Base-by-base conservation (phyloP, 2,888 invertebrate species). In the Bombylius discolor region DNA sequence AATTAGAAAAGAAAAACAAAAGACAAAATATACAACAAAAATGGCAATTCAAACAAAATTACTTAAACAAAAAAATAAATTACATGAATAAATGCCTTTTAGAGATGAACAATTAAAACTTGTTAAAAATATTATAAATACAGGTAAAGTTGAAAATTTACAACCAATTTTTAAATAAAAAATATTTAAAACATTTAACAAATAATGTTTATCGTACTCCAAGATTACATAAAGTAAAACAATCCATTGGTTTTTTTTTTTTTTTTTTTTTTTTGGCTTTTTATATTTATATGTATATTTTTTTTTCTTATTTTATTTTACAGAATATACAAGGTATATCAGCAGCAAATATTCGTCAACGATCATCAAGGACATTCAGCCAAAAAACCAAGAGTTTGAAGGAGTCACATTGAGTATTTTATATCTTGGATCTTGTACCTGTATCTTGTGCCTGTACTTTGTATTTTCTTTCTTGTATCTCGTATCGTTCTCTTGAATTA, bases 11-110 rank as follows among this genome's bases (percentile, higher is more conserved):
- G 83, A 83, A 63, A 81, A 82, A 58, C 81, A 80, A 59, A 84
- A 83, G 66, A 77, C 81, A 49, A 83, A 82, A 68, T 79, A 78
- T 61, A 78, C 78, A 59, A 74, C 80, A 11, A 81, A 81, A 65
- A 79, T 88, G 34, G 86, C 83, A 1, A 79, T 80, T 1, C 86
- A 88, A 68, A 84, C 84, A 58, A 82, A 81, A 66, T 66, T 83
- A 55, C 75, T 79, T 12, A 76, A 78, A 60, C 81, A 83, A 63
- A 74, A 80, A 8, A 78, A 79, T 47, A 80, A 82, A 64, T 62
- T 79, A 58, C 76, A 77, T 63, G 76, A 79, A 65, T 66, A 65
- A 63, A 79, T 83, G 77, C 77, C 78, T 61, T 76, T 79, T 9
- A 80, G 81, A 63, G 82, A 83, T 36, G 77, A 79, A 51, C 83